These are phyloP conservation scores for Seira musarum DNA, from an alignment of 2,888 invertebrate species.

Conservation along the genomic window DNA sequence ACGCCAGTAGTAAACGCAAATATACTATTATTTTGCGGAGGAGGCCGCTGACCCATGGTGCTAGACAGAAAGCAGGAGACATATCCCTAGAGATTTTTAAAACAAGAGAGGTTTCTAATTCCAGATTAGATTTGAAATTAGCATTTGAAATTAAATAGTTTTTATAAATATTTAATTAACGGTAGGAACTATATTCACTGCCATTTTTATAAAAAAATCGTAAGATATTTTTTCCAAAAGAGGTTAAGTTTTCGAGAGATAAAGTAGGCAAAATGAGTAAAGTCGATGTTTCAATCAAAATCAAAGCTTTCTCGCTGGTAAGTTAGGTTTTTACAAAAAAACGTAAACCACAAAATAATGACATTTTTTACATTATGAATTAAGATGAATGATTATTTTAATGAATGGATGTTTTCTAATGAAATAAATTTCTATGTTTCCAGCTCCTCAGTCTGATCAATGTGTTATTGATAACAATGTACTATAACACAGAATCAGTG, in stretches of 20 bases:
- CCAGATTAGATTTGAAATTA: constrained; percentile 20
- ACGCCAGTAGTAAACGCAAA: constrained; percentile 44
- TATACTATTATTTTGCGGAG: constrained; percentile 50
- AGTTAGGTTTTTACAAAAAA: constrained; percentile 38
- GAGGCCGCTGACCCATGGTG: constrained; percentile 45
- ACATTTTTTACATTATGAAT: constrained; percentile 9
- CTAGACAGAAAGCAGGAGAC: constrained; percentile 53
- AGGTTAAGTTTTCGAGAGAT: background rate
- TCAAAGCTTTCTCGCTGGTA: constrained; percentile 61
- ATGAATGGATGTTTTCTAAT: constrained; percentile 54
- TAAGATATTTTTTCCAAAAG: too few relatives aligned
- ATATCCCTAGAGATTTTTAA: constrained; percentile 55
- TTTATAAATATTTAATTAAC: constrained; percentile 5
- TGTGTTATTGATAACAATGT: constrained; percentile 55
- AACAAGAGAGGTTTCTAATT: constrained; percentile 48
- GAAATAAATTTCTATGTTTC: constrained; percentile 33
- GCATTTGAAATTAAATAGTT: background rate
- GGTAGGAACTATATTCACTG: too few relatives aligned
- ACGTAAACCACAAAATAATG: constrained; percentile 16
- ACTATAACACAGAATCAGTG: constrained; percentile 56
- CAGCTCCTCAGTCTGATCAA: constrained; percentile 61
- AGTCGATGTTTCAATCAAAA: constrained; percentile 51
- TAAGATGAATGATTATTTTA: constrained; percentile 29
- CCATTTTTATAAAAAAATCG: too few relatives aligned
- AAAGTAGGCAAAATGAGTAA: constrained; percentile 42